Percentiles rank a stretch among this genome's conserved stretches.
These are phyloP conservation scores for Sesia apiformis DNA, from an alignment of 2,888 invertebrate species.

Conservation along the genomic window DNA sequence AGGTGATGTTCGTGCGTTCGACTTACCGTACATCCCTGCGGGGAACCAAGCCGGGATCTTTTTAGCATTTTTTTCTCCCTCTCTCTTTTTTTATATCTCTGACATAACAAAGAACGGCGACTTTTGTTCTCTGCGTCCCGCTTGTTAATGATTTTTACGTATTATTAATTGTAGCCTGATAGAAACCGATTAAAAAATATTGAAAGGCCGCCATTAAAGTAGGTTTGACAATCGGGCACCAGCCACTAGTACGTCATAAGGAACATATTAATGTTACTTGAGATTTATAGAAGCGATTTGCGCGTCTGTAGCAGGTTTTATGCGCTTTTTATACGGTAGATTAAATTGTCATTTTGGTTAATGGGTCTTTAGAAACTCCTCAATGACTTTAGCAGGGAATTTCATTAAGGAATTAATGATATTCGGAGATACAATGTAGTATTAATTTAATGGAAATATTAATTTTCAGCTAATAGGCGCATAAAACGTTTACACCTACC, in stretches of 20 bases:
- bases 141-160: constrained; percentile 71
- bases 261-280: too few relatives aligned
- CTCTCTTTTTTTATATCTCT: constrained; percentile 39
- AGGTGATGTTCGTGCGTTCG: background rate
- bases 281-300: too few relatives aligned
- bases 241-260: background rate
- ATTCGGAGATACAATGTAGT: too few relatives aligned
- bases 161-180: constrained; percentile 68
- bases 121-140: constrained; percentile 68
- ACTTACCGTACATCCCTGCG: background rate
- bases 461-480: too few relatives aligned
- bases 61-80: constrained; percentile 26
- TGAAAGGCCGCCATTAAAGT: constrained; percentile 13
- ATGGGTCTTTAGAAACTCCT: too few relatives aligned
- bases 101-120: constrained; percentile 66
- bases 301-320: too few relatives aligned
- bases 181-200: constrained; percentile 67
- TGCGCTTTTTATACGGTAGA: too few relatives aligned
- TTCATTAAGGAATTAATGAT: too few relatives aligned
- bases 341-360: too few relatives aligned
- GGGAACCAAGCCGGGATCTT: background rate
- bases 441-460: too few relatives aligned
- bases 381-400: too few relatives aligned
- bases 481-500: too few relatives aligned
- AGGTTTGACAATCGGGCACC: constrained; percentile 2